phyloP scores from a whole-genome alignment of 2,888 invertebrate species.

The Hyalella azteca region DNA sequence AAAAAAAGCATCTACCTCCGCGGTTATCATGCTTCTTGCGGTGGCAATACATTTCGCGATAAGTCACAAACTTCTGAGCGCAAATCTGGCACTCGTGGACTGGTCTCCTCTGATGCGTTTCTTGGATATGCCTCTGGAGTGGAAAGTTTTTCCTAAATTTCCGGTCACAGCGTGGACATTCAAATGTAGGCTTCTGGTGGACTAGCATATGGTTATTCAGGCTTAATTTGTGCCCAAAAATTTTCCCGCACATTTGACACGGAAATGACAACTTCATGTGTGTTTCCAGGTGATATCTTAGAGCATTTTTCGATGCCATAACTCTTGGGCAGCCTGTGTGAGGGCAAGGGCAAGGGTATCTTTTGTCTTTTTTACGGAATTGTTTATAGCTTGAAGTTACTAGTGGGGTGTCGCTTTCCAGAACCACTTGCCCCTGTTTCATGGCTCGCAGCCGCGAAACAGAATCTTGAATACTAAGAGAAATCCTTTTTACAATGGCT shows the following conservation, averaged over 20 bases:
- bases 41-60: background rate
- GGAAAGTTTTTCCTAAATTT: background rate
- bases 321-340: background rate
- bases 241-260: background rate
- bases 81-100: background rate
- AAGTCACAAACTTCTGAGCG: background rate
- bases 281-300: background rate
- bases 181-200: background rate
- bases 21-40: background rate
- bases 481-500: too few species aligned
- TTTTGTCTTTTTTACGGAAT: background rate
- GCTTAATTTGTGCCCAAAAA: background rate
- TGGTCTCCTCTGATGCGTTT: background rate
- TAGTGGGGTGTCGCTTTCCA: background rate
- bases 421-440: background rate
- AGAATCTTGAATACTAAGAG: too few species aligned
- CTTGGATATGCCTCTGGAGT: slow-evolving; percentile 5
- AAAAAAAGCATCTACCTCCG: background rate
- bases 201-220: background rate
- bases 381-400: background rate
- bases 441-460: too few species aligned
- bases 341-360: background rate
- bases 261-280: background rate
- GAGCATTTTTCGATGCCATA: background rate
- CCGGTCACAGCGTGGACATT: background rate